Evolutionary conservation across 2,797 vertebrate genomes (phyloP).

Genomic region (Lagocephalus sceleratus): DNA sequence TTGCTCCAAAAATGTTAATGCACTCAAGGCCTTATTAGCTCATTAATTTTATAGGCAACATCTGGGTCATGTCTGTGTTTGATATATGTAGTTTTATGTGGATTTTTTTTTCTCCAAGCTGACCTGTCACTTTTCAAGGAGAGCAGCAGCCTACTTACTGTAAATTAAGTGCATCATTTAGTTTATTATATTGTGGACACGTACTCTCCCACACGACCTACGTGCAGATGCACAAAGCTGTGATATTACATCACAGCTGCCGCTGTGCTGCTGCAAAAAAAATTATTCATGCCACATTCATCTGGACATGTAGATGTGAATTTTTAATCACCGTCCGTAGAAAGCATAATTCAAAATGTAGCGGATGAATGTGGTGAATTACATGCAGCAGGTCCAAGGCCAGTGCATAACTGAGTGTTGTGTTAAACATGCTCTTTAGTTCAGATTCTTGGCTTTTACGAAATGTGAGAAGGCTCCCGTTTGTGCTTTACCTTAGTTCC

Average conservation of each 20-base stretch:
- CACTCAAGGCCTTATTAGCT: constrained; percentile 66
- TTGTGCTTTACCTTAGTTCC: constrained; percentile 44
- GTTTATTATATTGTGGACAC: constrained; percentile 45
- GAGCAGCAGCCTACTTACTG: constrained; percentile 56
- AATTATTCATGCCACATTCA: constrained; percentile 28
- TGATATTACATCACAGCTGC: constrained; percentile 7
- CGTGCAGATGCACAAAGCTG: constrained; percentile 9
- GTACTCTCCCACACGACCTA: constrained; percentile 23
- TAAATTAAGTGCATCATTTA: constrained; percentile 60
- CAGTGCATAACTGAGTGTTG: constrained; percentile 54
- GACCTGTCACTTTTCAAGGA: constrained; percentile 51
- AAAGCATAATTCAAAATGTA: constrained; percentile 56
- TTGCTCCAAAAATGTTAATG: constrained; percentile 63
- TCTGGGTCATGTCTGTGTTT: constrained; percentile 67
- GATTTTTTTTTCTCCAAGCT: constrained; percentile 57
- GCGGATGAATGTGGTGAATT: constrained; percentile 50
- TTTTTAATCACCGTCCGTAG: constrained; percentile 40
- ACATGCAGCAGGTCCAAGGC: constrained; percentile 39
- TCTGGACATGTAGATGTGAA: constrained; percentile 38
- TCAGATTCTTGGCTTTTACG: constrained; percentile 53
- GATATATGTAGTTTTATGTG: constrained; percentile 48
- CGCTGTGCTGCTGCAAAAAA: constrained; percentile 19
- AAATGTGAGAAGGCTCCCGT: constrained; percentile 36
- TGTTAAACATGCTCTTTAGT: constrained; percentile 55
- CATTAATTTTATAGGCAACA: constrained; percentile 73